Percentiles rank a stretch among this genome's conserved stretches.
Evolutionary conservation across 1,140 invertebrate genomes (phyloP).

Genomic region (Dysdera silvatica): DNA sequence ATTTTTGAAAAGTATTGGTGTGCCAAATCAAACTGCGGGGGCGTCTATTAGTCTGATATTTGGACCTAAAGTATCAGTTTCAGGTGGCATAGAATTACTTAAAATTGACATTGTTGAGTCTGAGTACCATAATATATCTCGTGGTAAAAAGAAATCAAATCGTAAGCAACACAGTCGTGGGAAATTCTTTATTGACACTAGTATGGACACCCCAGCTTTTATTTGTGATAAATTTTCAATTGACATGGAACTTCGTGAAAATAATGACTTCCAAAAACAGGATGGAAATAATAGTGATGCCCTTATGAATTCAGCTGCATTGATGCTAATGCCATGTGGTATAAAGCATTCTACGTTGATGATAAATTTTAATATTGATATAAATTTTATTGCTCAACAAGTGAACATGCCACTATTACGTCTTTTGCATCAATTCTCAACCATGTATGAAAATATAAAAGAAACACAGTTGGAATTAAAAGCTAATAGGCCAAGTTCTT

Average conservation of each 20-base stretch:
- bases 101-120: constrained; percentile 85
- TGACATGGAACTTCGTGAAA: constrained; percentile 77
- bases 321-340: constrained; percentile 28
- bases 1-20: constrained; percentile 68
- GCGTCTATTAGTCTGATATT: constrained; percentile 64
- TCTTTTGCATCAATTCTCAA: constrained; percentile 89
- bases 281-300: constrained; percentile 18
- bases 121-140: constrained; percentile 39
- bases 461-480: constrained; percentile 80
- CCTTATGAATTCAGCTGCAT: background rate
- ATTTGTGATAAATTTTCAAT: constrained; percentile 81
- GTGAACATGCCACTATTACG: constrained; percentile 91
- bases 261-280: background rate
- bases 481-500: constrained; percentile 50
- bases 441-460: constrained; percentile 95
- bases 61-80: constrained; percentile 81
- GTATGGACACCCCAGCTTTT: constrained; percentile 73
- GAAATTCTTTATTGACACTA: constrained; percentile 33
- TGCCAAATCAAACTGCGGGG: constrained; percentile 60
- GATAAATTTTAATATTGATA: constrained; percentile 76
- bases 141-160: constrained; percentile 21
- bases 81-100: constrained; percentile 74
- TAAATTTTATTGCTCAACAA: constrained; percentile 79
- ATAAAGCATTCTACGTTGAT: constrained; percentile 74
- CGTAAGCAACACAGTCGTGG: constrained; percentile 19